A percentile compares a stretch with the other conserved stretches of the same genome.
Conservation (phyloP, 1,140 invertebrate genomes). For the Aphelenchoides besseyi region DNA sequence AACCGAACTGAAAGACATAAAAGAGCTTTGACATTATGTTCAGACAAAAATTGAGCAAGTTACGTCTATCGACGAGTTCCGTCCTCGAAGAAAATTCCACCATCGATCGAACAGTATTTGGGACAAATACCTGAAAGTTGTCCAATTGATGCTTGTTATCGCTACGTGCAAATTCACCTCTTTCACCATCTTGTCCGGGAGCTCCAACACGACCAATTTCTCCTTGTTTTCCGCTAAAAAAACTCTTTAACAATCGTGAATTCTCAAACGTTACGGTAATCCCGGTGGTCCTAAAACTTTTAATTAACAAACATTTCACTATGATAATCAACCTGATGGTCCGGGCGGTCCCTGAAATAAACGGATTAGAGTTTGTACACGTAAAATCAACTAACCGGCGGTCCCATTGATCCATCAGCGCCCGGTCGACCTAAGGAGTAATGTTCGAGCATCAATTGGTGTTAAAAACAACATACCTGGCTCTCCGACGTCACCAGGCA, state of each 20-base stretch:
- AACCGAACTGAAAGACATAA: background rate
- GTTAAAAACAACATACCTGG: constrained; percentile 31
- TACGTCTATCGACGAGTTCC: constrained; percentile 44
- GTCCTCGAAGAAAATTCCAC: constrained; percentile 52
- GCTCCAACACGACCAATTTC: constrained; percentile 45
- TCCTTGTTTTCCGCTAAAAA: constrained; percentile 36
- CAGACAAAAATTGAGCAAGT: background rate
- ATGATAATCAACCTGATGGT: constrained; percentile 7
- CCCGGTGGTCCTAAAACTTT: constrained; percentile 47
- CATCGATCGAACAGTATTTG: constrained; percentile 53
- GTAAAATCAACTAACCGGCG: constrained; percentile 23
- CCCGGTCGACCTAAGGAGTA: constrained; percentile 27
- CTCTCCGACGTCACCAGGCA: constrained; percentile 50
- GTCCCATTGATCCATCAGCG: constrained; percentile 44
- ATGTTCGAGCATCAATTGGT: background rate
- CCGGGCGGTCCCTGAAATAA: constrained; percentile 24
- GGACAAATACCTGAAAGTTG: constrained; percentile 40
- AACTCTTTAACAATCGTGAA: constrained; percentile 4
- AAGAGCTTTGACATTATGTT: background rate
- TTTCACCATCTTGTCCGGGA: constrained; percentile 41
- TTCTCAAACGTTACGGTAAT: constrained; percentile 31
- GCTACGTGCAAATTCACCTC: background rate
- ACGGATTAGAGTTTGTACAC: background rate
- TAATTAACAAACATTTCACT: constrained; percentile 19
- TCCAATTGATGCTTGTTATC: background rate